A percentile compares a stretch with the other conserved stretches of the same genome.
Evolutionary conservation across 2,888 invertebrate genomes (phyloP).

Genomic region (Yponomeuta sedellus): DNA sequence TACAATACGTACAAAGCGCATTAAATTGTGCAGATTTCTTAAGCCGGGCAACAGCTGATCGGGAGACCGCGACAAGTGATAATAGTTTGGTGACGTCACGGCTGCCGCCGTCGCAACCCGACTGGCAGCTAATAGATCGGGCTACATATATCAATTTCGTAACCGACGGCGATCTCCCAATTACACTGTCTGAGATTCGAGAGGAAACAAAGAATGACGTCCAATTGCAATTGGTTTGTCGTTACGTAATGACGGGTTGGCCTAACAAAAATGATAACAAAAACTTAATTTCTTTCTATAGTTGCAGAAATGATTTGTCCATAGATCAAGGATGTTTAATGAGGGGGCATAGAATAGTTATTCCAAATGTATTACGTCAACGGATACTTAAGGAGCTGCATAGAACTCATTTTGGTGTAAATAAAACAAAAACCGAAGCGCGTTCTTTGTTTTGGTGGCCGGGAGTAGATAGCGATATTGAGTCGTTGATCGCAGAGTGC

Average conservation of each 20-base stretch:
- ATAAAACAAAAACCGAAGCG: conserved; percentile 10
- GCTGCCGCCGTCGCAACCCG: neutral
- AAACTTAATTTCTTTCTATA: neutral
- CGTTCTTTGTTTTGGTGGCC: conserved; percentile 13
- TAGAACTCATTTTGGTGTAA: conserved; percentile 2
- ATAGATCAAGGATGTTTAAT: conserved; percentile 5
- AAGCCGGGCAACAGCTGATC: conserved; percentile 5
- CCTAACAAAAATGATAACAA: conserved; percentile 9
- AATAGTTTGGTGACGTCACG: neutral
- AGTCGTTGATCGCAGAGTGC: neutral
- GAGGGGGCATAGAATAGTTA: conserved; percentile 9
- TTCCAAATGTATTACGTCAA: neutral
- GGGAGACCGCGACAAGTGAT: neutral
- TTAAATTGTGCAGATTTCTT: conserved; percentile 14
- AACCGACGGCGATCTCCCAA: conserved; percentile 15
- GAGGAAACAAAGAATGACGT: conserved; percentile 7
- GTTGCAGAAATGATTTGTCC: conserved; percentile 5
- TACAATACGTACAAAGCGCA: conserved; percentile 11
- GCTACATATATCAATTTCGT: conserved; percentile 17
- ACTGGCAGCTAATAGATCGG: conserved; percentile 14
- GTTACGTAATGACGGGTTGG: conserved; percentile 16
- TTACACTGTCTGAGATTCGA: conserved; percentile 13
- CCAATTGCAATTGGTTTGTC: neutral
- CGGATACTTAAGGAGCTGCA: conserved; percentile 7
- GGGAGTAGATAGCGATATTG: conserved; percentile 1